Percentiles rank a stretch among this genome's conserved stretches.
Evolutionary conservation across 92 coral and sea anemone genomes (phyloP).

Genomic region (Hydrozoanthus gracilis): DNA sequence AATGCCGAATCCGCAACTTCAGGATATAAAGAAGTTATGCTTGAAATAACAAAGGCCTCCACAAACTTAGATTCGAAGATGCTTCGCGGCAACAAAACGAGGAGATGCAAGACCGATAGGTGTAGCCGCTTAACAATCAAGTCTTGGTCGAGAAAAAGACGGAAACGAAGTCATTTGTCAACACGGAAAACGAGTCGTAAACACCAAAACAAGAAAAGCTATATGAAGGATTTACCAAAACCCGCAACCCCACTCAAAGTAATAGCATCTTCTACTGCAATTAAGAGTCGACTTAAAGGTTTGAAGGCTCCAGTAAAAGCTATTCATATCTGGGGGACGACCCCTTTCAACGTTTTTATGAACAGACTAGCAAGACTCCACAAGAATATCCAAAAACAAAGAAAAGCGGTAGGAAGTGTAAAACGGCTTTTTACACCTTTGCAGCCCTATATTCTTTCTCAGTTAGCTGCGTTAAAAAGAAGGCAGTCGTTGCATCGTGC

Average conservation of each 20-base stretch:
- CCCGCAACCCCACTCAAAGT: neutral
- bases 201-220: neutral
- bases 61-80: neutral
- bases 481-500: conserved; percentile 8
- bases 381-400: conserved; percentile 56
- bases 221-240: conserved; percentile 8
- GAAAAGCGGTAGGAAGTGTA: conserved; percentile 51
- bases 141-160: conserved; percentile 62
- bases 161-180: neutral
- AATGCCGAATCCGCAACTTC: conserved; percentile 22
- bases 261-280: conserved; percentile 84
- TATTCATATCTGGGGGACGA: conserved; percentile 94
- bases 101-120: neutral
- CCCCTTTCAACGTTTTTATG: conserved; percentile 89
- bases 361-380: conserved; percentile 73
- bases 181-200: neutral
- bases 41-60: conserved; percentile 26
- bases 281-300: conserved; percentile 69
- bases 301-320: conserved; percentile 79
- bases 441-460: conserved; percentile 37
- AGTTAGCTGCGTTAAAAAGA: neutral
- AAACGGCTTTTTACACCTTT: conserved; percentile 72
- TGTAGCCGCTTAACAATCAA: conserved; percentile 79
- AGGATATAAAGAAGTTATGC: conserved; percentile 38
- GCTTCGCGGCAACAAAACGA: neutral